Percentiles rank a stretch among this genome's conserved stretches.
Conservation (phyloP, 30 jellyfish, hydroid and myxozoan species). For the Rhopilema esculentum region DNA sequence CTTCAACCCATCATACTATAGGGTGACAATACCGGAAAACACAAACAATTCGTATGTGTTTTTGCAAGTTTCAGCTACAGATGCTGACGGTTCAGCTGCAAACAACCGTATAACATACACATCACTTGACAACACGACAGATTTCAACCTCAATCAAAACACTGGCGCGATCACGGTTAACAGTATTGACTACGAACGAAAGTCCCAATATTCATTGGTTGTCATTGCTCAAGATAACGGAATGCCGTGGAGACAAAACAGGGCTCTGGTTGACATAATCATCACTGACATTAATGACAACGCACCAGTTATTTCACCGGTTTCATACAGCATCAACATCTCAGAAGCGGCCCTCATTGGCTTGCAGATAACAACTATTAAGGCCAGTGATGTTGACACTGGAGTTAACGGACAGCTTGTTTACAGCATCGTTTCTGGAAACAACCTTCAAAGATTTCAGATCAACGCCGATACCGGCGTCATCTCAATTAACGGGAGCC, state of each 20-base stretch:
- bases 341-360: constrained; percentile 90
- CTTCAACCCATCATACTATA: constrained; percentile 58
- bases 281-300: constrained; percentile 84
- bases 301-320: constrained; percentile 70
- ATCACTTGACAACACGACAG: constrained; percentile 77
- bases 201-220: constrained; percentile 75
- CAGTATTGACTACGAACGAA: constrained; percentile 63
- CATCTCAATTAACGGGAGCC: constrained; percentile 51
- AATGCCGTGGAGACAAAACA: constrained; percentile 60
- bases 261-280: constrained; percentile 75
- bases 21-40: constrained; percentile 73
- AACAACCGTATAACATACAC: constrained; percentile 38
- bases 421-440: constrained; percentile 59
- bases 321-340: constrained; percentile 56
- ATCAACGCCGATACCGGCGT: constrained; percentile 74
- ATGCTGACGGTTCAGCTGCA: constrained; percentile 65
- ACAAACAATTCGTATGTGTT: constrained; percentile 41
- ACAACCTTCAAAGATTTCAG: constrained; percentile 25
- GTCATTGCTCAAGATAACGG: constrained; percentile 86
- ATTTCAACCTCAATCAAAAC: constrained; percentile 60
- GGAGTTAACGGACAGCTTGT: constrained; percentile 70
- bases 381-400: constrained; percentile 81
- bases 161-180: constrained; percentile 75
- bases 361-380: constrained; percentile 52
- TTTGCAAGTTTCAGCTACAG: constrained; percentile 80